Base-by-base conservation (phyloP, 2,888 invertebrate species). In the Harmothoe impar region DNA sequence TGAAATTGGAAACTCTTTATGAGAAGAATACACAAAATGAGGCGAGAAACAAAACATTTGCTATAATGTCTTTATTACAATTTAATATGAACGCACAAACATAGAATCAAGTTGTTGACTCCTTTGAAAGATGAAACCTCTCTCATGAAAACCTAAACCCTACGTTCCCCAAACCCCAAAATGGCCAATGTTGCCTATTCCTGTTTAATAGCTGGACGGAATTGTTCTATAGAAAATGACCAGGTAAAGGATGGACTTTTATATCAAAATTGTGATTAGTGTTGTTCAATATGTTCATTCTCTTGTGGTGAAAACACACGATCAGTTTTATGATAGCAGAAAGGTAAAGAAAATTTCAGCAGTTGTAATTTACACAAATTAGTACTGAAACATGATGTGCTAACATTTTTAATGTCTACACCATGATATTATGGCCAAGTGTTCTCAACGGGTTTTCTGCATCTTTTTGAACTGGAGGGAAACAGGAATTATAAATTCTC, bases 51-150 rank as follows among this genome's bases (percentile, higher is more conserved):
- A 43, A 43, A 10, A 43, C 43, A 5, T 77, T 77, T 31, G 31
- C 33, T 81, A 81, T 43, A 81, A 5, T 81, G 25, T 81, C 35
- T 81, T 81, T 81, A 81, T 81, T 81, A 81, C 33, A 25, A 77
- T 31, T 62, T 62, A 62, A 62, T 43, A 17, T 62, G 23, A 77
- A 81, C 81, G 33, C 81, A 81, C 81, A 81, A 81, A 35, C 81
- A 81, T 43, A 43, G 33, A 81, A 43, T 81, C 81, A 81, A 81
- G 81, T 81, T 12, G 17, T 43, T 81, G 81, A 81, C 81, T 81
- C 81, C 35, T 81, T 81, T 81, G 81, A 81, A 33, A 81, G 43
- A 81, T 43, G 33, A 81, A 43, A 81, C 0, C 20, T 35, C 43
- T 35, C 81, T 35, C 17, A 23, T n/a, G 81, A 81, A 81, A 81